Evolutionary conservation across 2,113 vertebrate genomes (phyloP), one percentile per base, ranked within the genome.

Genomic region (Odocoileus virginianus): DNA sequence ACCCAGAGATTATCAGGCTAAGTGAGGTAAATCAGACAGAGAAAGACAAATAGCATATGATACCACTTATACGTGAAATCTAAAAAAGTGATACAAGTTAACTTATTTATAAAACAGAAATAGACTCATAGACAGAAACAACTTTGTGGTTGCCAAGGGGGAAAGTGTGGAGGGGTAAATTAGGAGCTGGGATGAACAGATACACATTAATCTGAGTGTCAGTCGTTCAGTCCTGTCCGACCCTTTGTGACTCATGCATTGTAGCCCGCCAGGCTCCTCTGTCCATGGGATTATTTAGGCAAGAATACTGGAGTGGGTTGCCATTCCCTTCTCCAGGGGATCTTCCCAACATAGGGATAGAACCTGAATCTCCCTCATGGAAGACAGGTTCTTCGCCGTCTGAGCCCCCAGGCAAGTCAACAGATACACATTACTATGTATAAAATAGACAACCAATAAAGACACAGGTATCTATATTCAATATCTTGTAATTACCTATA

Each of bases 151-250:
- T 52, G 10, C 30, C 78, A n/a, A 52, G 17, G 47, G 16, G 5
- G 17, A 52, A 21, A 12, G 47, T 33, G 17, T 17, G 16, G 17
- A n/a, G 78, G 5, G 47, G 52, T 81, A 52, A 52, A n/a, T 33
- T 52, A 81, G 47, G 47, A 81, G 5, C 11, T 52, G 30, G 47
- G 47, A 81, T 81, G 21, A 81, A 52, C 30, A 81, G 16, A 81
- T 81, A n/a, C 0, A 81, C 71, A 15, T 74, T 74, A 74, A 71
- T 74, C 67, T 13, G n/a, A 71, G 36, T 40, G 67, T 74, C 67
- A 6, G 67, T 40, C 0, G 1, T 5, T 40, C 36, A 74, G 36
- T 74, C 11, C 12, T 74, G 40, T 36, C 67, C 2, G 19, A 74
- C 67, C 23, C 36, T 71, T 71, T 40, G 67, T 40, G 67, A 40